phyloP scores from a whole-genome alignment of 1,140 invertebrate genomes.

The Drosophila nikananu region DNA sequence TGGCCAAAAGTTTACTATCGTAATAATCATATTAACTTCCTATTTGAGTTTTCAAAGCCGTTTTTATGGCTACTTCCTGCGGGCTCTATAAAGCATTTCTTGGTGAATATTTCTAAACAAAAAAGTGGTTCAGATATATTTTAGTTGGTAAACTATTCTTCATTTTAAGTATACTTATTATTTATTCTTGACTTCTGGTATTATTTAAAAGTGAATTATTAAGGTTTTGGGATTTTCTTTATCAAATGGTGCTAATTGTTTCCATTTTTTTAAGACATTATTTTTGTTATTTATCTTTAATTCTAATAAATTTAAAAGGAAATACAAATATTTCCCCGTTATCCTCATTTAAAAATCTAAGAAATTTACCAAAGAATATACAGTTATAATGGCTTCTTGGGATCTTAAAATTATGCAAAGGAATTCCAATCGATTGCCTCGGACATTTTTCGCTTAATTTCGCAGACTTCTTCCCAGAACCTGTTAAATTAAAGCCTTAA shows the following conservation, averaged over 20 bases:
- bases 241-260: background rate
- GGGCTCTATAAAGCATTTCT: background rate
- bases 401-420: background rate
- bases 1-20: background rate
- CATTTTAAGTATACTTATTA: background rate
- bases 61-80: background rate
- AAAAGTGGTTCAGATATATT: background rate
- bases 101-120: background rate
- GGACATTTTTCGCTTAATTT: background rate
- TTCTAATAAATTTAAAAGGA: no score
- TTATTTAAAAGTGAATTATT: background rate
- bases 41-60: conserved; percentile 1
- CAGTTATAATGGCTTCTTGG: background rate
- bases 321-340: background rate
- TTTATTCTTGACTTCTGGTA: background rate
- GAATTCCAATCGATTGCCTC: background rate
- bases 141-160: background rate
- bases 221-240: accelerated
- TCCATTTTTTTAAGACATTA: no score
- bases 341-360: no score
- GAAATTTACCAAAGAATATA: background rate
- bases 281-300: background rate
- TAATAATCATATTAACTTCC: background rate
- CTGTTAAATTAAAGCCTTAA: conserved; percentile 1
- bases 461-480: conserved; percentile 11